A percentile compares a stretch with the other conserved stretches of the same genome.
Conservation (phyloP, 2,888 invertebrate genomes). For the Ceriagrion tenellum region DNA sequence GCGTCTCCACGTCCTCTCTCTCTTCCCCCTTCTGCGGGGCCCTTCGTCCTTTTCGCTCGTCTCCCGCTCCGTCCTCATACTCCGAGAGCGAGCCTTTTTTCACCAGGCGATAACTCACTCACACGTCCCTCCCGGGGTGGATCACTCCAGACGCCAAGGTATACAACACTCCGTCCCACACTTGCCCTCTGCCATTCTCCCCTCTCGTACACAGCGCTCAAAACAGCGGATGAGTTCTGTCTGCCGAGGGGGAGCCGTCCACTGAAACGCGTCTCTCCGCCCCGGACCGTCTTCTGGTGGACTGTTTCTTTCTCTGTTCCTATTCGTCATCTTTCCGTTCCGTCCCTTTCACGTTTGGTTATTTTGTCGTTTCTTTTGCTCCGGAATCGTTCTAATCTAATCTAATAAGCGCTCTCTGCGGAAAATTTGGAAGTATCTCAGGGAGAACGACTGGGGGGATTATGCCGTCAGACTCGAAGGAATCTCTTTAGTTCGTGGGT, state of each 20-base stretch:
- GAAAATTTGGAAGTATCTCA: too few species aligned
- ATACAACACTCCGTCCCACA: background rate
- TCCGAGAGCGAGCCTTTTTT: background rate
- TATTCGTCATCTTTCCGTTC: background rate
- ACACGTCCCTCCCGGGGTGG: conserved; percentile 15
- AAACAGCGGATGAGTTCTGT: background rate
- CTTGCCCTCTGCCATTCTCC: background rate
- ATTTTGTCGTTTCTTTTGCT: background rate
- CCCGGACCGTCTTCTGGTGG: background rate
- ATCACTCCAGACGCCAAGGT: conserved; percentile 30
- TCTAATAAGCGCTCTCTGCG: too few species aligned
- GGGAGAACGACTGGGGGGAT: too few species aligned
- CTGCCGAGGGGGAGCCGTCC: background rate
- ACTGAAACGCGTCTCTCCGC: background rate
- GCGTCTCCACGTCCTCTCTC: background rate
- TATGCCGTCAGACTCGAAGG: too few species aligned
- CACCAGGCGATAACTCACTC: conserved; percentile 55
- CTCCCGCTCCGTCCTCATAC: background rate
- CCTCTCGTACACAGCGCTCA: background rate
- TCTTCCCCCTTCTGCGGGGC: background rate
- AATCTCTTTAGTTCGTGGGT: too few species aligned
- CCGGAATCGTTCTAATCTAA: background rate
- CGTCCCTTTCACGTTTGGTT: background rate
- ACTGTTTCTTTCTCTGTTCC: background rate
- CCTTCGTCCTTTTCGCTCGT: background rate